phyloP scores from a whole-genome alignment of 2,888 invertebrate species.

The Stenodema calcarata region DNA sequence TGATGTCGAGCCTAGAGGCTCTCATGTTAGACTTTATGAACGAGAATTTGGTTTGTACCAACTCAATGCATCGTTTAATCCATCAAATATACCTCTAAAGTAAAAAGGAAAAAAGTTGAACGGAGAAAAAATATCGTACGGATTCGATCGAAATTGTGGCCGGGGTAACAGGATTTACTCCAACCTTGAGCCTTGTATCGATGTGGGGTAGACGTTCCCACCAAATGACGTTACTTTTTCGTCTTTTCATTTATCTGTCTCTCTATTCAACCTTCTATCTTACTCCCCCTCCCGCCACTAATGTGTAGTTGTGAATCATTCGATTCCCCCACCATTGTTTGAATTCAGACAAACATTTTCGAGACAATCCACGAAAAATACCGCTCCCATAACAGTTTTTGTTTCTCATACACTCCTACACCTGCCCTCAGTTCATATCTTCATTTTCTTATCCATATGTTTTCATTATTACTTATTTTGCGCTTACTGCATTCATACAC shows the following conservation, averaged over 20 bases:
- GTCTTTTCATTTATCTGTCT: not conserved
- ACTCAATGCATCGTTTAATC: not conserved
- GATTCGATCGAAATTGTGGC: slow-evolving; percentile 9
- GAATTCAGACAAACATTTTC: not conserved
- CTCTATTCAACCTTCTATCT: not conserved
- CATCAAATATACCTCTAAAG: not conserved
- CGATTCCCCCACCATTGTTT: not conserved
- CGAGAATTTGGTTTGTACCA: slow-evolving; percentile 43
- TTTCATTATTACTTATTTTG: not conserved
- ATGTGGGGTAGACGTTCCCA: slow-evolving; percentile 7
- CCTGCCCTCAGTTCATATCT: not conserved
- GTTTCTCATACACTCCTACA: not conserved
- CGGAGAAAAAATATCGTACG: not conserved
- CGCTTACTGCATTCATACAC: not conserved
- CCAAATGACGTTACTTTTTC: slow-evolving; percentile 4
- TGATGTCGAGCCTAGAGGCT: slow-evolving; percentile 31
- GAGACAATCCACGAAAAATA: not conserved
- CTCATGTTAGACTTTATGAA: slow-evolving; percentile 42
- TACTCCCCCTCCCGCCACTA: not conserved
- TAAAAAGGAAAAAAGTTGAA: not conserved
- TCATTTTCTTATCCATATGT: not conserved
- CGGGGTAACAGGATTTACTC: slow-evolving; percentile 36
- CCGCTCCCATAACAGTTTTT: not conserved
- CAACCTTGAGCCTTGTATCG: slow-evolving; percentile 40
- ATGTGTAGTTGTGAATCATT: not conserved